Base-by-base conservation (phyloP, 30 jellyfish, hydroid and myxozoan species). In the Aurelia aurita region DNA sequence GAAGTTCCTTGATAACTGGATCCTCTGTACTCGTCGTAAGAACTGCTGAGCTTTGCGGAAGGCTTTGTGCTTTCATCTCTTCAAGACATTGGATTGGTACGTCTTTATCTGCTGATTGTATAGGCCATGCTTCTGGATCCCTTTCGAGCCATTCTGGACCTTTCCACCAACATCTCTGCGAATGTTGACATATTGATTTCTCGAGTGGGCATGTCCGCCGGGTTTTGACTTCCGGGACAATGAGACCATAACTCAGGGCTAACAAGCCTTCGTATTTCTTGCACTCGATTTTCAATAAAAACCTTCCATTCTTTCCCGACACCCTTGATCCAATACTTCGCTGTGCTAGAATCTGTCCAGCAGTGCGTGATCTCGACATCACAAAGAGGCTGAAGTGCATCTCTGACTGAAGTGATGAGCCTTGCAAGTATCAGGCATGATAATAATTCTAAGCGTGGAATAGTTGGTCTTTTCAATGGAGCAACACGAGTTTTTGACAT, bases 281-380 rank as follows among this genome's bases (percentile, higher is more conserved):
- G 72, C 46, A 76, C 64, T 0, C 62, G 63, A 22, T 76, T 77
- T 80, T 80, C 57, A 31, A 62, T 61, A 49, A 79, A 79, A 31
- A 66, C 20, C 35, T 80, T 64, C 81, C 82, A 34, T 47, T 80
- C 90, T 23, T 43, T 80, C 5, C 28, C 15, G 25, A 53, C 58
- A 18, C 90, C 90, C 61, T 47, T 44, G 43, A 81, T 81, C 86
- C 91, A 81, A 29, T 66, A 81, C 7, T 47, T 53, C 5, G 85
- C 77, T 51, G 45, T 69, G 39, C 54, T 65, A 5, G 91, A 81
- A 58, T 81, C 91, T 20, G 77, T 81, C 44, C 31, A 81, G 58
- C 84, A 67, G 3, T 34, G 31, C 18, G 74, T 6, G 7, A 79
- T 26, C 29, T 39, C 75, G 5, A 61, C 69, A 22, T 61, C 64